Evolutionary conservation across 2,113 vertebrate species (phyloP).

Genomic region (Mesoclemmys tuberculata): DNA sequence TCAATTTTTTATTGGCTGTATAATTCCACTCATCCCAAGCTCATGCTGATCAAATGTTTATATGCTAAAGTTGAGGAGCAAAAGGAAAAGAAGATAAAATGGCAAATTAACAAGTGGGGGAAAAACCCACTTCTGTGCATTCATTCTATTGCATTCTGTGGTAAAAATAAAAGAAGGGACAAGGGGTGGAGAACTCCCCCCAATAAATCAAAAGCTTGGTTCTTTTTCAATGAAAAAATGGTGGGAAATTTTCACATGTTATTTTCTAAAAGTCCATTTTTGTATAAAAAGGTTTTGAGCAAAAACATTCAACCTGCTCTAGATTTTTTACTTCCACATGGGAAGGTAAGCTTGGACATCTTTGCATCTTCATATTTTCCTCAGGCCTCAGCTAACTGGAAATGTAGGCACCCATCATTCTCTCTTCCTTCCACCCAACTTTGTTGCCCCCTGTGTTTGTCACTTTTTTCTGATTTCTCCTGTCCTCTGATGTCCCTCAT

Average conservation of each 20-base stretch:
- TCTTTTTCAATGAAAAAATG: not conserved
- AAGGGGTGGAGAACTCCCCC: not conserved
- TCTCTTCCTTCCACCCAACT: not conserved
- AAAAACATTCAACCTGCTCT: not conserved
- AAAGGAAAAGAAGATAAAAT: not conserved
- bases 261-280: not conserved
- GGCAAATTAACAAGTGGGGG: not conserved
- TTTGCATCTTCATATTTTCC: conserved; percentile 32
- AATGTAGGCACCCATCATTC: conserved; percentile 1
- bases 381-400: conserved; percentile 17
- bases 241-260: not conserved
- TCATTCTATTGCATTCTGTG: not conserved
- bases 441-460: not conserved
- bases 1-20: not conserved
- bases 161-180: not conserved
- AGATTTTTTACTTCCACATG: not conserved
- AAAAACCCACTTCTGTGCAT: not conserved
- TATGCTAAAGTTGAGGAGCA: not conserved
- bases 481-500: conserved; percentile 62
- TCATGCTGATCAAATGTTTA: not conserved
- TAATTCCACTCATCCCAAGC: not conserved
- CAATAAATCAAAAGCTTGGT: not conserved
- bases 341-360: conserved; percentile 26
- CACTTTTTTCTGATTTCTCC: conserved; percentile 51
- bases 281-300: not conserved